Evolutionary conservation across 2,113 vertebrate species (phyloP).

Genomic region (Gymnobelideus leadbeateri): DNA sequence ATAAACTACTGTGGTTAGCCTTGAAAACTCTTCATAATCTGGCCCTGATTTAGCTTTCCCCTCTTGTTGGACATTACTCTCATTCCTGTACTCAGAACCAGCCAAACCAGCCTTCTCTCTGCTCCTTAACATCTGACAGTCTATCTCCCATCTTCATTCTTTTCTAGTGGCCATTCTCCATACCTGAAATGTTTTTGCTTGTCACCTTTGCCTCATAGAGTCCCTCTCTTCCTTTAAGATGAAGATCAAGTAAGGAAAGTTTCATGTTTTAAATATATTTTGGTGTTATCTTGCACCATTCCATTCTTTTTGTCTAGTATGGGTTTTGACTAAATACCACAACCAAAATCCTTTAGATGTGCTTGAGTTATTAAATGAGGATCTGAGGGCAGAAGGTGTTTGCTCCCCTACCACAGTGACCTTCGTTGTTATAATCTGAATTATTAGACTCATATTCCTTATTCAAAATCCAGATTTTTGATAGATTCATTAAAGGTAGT

Average conservation of each 20-base stretch:
- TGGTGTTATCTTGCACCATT: background rate
- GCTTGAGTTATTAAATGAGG: background rate
- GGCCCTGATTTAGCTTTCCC: background rate
- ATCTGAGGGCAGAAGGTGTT: background rate
- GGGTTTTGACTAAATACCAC: background rate
- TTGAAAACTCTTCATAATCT: background rate
- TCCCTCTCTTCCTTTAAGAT: background rate
- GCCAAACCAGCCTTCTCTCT: background rate
- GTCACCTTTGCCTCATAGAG: background rate
- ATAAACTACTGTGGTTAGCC: background rate
- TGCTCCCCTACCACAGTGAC: background rate
- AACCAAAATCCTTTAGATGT: background rate
- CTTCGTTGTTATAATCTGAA: background rate
- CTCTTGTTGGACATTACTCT: background rate
- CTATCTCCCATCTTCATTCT: background rate
- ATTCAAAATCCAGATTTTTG: background rate
- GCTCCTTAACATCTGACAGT: background rate
- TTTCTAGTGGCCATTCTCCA: background rate
- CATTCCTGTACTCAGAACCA: background rate
- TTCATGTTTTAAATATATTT: background rate
- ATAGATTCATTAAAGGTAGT: background rate
- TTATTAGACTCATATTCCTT: background rate
- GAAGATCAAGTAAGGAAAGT: background rate
- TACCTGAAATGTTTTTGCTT: background rate
- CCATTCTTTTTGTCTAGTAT: background rate